Evolutionary conservation across 1,140 invertebrate species (phyloP).

Genomic region (Drosophila bocki): DNA sequence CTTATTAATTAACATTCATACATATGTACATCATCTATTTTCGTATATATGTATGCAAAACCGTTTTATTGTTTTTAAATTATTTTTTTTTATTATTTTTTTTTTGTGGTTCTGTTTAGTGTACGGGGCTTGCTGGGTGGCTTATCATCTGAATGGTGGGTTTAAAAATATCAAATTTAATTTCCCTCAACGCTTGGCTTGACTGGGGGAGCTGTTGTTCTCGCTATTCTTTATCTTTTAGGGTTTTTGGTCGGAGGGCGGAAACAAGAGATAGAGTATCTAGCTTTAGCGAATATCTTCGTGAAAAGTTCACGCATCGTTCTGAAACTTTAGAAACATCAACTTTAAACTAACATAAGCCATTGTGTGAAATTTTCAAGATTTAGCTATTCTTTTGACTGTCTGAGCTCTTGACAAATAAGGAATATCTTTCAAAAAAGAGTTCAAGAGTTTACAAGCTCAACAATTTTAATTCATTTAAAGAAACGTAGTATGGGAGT

Average conservation of each 20-base stretch:
- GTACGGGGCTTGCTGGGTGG: not conserved
- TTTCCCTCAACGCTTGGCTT: slow-evolving; percentile 15
- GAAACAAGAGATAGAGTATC: not conserved
- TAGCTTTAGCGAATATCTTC: not conserved
- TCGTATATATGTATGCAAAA: slow-evolving; percentile 2
- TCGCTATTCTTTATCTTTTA: not conserved
- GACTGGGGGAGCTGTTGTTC: slow-evolving; percentile 3
- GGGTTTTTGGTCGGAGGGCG: slow-evolving; percentile 2
- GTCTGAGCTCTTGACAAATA: not conserved
- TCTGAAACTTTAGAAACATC: not conserved
- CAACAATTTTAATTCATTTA: too few species aligned
- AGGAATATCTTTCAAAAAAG: not conserved
- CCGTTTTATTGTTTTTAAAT: slow-evolving; percentile 1
- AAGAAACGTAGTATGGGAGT: too few species aligned
- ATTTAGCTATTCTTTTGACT: not conserved
- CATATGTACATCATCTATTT: slow-evolving; percentile 11
- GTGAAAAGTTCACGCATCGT: not conserved
- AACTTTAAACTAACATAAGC: not conserved
- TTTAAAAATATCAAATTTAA: slow-evolving; percentile 57
- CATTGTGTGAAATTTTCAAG: not conserved
- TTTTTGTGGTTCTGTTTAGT: not conserved
- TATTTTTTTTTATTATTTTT: not conserved
- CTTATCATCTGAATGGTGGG: slow-evolving; percentile 74
- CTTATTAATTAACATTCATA: slow-evolving; percentile 43
- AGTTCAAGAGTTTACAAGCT: too few species aligned